A percentile compares a stretch with the other conserved stretches of the same genome.
Conservation (phyloP, 2,113 vertebrate genomes). For the Amphiprion percula region DNA sequence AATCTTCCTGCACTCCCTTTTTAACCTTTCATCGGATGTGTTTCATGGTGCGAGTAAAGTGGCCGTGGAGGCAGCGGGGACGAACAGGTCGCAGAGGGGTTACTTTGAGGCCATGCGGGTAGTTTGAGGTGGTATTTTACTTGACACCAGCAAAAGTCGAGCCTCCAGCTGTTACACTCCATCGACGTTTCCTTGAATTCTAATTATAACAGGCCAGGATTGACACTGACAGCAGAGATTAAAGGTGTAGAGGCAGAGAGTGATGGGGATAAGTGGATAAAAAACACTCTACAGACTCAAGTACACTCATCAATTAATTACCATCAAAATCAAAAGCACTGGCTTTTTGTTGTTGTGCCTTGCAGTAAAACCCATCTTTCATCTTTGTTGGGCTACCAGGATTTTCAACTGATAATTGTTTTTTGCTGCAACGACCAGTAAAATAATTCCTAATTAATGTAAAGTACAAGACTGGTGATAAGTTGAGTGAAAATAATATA, state of each 20-base stretch:
- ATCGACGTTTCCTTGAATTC: background rate
- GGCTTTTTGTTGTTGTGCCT: background rate
- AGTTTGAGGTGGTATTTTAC: constrained; percentile 30
- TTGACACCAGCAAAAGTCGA: background rate
- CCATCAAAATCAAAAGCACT: background rate
- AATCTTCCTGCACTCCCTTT: constrained; percentile 31
- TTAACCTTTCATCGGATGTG: constrained; percentile 58
- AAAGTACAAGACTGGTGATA: no score
- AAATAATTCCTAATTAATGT: background rate
- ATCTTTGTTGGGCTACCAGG: background rate
- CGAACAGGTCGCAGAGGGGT: constrained; percentile 39
- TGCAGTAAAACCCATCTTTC: background rate
- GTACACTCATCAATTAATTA: constrained; percentile 5
- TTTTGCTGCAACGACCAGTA: background rate
- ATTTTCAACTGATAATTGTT: background rate
- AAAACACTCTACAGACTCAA: constrained; percentile 3
- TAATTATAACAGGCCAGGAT: constrained; percentile 5
- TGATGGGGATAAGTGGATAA: background rate
- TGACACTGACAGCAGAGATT: constrained; percentile 20
- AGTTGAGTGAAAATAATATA: no score
- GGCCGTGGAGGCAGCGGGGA: constrained; percentile 30
- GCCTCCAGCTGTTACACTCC: constrained; percentile 31
- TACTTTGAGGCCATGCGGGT: constrained; percentile 35
- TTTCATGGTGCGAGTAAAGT: constrained; percentile 49
- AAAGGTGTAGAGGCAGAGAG: background rate